A percentile compares a stretch with the other conserved stretches of the same genome.
Evolutionary conservation across 2,797 vertebrate species (phyloP).

Genomic region (Benthosema pterotum): DNA sequence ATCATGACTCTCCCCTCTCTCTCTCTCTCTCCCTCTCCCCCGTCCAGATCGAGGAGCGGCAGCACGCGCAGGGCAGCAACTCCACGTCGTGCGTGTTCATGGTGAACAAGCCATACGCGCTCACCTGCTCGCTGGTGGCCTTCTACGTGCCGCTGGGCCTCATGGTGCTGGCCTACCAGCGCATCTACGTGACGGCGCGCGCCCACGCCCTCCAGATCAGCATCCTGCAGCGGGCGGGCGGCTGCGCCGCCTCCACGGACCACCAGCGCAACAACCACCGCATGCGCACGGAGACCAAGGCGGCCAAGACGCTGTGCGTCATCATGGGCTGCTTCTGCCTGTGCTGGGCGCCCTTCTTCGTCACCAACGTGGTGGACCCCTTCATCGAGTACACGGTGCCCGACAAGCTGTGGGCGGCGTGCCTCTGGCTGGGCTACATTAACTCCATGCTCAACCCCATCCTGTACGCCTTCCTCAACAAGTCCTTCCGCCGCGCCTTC

Average conservation of each 20-base stretch:
- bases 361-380: slow-evolving; percentile 97
- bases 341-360: slow-evolving; percentile 97
- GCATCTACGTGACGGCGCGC: slow-evolving; percentile 95
- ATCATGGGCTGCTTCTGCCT: slow-evolving; percentile 99
- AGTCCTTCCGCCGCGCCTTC: slow-evolving; percentile 99
- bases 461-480: slow-evolving; percentile 99
- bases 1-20: slow-evolving; percentile 1
- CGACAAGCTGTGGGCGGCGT: slow-evolving; percentile 91
- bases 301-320: slow-evolving; percentile 96
- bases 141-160: slow-evolving; percentile 97
- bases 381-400: slow-evolving; percentile 96
- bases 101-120: slow-evolving; percentile 98
- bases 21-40: background rate
- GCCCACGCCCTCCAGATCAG: slow-evolving; percentile 93
- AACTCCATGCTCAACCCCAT: slow-evolving; percentile 99
- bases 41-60: slow-evolving; percentile 88
- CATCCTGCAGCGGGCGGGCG: slow-evolving; percentile 89
- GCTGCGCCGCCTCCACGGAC: slow-evolving; percentile 79
- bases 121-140: slow-evolving; percentile 97
- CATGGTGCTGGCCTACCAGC: slow-evolving; percentile 98
- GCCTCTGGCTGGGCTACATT: slow-evolving; percentile 98
- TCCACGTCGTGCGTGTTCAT: slow-evolving; percentile 95
- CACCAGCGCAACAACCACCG: slow-evolving; percentile 92
- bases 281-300: slow-evolving; percentile 97
- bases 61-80: slow-evolving; percentile 86